Conservation (phyloP, 2,113 vertebrate species). For the Corythornis madagascariensis region DNA sequence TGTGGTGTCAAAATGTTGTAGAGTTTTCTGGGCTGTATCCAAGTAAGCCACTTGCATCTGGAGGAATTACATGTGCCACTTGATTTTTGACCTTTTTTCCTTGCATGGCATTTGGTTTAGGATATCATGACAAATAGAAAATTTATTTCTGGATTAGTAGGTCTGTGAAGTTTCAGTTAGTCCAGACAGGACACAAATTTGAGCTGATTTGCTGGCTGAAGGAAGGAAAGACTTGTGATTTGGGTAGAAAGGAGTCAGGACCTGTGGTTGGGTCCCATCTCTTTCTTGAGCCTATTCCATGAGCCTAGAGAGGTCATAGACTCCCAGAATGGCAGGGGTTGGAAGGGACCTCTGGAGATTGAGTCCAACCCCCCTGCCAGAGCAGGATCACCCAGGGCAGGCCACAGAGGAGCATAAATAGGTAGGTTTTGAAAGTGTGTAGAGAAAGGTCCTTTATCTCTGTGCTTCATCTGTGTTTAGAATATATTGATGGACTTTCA, state of each 20-base stretch:
- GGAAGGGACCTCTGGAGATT: no score
- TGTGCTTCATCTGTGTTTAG: neutral
- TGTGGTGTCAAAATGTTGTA: neutral
- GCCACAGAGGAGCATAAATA: no score
- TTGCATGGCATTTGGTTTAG: neutral
- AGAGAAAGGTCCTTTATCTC: neutral
- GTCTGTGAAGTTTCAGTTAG: neutral
- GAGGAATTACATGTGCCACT: neutral
- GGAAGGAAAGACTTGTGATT: neutral
- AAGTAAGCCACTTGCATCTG: neutral
- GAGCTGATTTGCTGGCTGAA: neutral
- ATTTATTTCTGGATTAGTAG: neutral
- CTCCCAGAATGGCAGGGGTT: no score
- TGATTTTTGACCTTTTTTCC: slow-evolving; percentile 13
- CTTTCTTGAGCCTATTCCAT: neutral
- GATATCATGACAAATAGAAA: neutral
- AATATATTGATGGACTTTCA: neutral
- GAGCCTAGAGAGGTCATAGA: neutral
- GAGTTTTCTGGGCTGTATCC: neutral
- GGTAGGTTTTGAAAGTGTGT: no score
- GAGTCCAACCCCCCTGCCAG: no score
- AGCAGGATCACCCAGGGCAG: no score
- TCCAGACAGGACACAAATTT: neutral
- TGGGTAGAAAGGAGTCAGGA: neutral
- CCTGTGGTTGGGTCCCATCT: neutral